Percentiles rank a stretch among this genome's conserved stretches.
Evolutionary conservation across 2,797 vertebrate species (phyloP).

Genomic region (Dendrocincla tyrannina): DNA sequence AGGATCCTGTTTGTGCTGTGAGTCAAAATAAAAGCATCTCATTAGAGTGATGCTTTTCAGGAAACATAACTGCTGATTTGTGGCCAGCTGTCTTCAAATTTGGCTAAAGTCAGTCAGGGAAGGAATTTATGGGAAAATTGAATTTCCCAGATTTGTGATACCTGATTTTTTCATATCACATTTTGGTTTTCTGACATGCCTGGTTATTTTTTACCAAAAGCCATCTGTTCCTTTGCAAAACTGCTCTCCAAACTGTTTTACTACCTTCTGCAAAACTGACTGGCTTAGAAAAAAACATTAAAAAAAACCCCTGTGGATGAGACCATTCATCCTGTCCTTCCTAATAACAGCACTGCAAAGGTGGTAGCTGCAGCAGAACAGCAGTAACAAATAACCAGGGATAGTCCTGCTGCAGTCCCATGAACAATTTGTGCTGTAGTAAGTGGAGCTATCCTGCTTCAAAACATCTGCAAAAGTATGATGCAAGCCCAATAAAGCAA

Average conservation of each 20-base stretch:
- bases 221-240: background rate
- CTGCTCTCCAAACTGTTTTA: background rate
- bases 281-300: background rate
- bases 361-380: background rate
- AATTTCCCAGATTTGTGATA: background rate
- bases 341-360: background rate
- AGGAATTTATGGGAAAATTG: background rate
- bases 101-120: background rate
- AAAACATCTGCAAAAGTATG: background rate
- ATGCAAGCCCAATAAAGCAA: background rate
- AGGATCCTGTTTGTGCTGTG: background rate
- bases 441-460: background rate
- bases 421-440: background rate
- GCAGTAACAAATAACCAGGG: background rate
- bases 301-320: background rate
- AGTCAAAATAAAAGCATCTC: background rate
- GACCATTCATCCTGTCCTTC: background rate
- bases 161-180: background rate
- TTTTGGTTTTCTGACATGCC: background rate
- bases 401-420: background rate
- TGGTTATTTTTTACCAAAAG: background rate
- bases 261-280: background rate
- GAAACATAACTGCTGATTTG: background rate
- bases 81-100: background rate
- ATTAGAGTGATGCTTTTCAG: background rate